These are phyloP conservation scores for Melitaea athalia DNA, from an alignment of 2,888 invertebrate species.

Conservation along the genomic window DNA sequence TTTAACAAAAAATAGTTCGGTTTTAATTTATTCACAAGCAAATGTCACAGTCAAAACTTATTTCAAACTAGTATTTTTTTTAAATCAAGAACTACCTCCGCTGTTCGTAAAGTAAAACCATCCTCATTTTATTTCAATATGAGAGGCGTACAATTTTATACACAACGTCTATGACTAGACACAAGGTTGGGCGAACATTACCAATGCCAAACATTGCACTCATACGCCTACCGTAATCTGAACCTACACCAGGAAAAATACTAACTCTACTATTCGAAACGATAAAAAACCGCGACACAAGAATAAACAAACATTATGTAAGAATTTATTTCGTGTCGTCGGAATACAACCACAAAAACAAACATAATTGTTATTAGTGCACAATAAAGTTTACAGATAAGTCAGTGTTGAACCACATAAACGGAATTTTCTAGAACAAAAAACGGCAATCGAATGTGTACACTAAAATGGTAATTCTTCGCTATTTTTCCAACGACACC, in stretches of 20 bases:
- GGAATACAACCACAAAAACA: background rate
- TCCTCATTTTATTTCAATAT: background rate
- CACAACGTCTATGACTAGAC: background rate
- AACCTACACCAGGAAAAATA: too few relatives aligned
- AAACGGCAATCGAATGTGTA: background rate
- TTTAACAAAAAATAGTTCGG: too few relatives aligned
- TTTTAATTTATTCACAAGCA: too few relatives aligned
- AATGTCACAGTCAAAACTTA: too few relatives aligned
- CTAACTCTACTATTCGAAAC: too few relatives aligned
- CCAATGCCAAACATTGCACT: background rate
- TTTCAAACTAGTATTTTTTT: too few relatives aligned
- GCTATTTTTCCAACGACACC: constrained; percentile 3
- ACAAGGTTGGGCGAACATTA: background rate
- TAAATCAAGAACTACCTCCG: too few relatives aligned
- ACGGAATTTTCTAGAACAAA: constrained; percentile 4
- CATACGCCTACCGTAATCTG: too few relatives aligned
- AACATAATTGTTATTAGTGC: background rate
- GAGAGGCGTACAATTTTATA: background rate
- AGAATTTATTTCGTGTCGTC: background rate
- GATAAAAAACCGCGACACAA: background rate
- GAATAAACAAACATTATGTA: background rate
- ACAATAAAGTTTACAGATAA: too few relatives aligned
- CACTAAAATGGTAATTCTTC: background rate
- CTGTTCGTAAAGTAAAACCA: too few relatives aligned
- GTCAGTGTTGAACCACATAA: background rate